These are phyloP conservation scores for Plutella xylostella DNA, from an alignment of 2,888 invertebrate species.

Conservation along the genomic window DNA sequence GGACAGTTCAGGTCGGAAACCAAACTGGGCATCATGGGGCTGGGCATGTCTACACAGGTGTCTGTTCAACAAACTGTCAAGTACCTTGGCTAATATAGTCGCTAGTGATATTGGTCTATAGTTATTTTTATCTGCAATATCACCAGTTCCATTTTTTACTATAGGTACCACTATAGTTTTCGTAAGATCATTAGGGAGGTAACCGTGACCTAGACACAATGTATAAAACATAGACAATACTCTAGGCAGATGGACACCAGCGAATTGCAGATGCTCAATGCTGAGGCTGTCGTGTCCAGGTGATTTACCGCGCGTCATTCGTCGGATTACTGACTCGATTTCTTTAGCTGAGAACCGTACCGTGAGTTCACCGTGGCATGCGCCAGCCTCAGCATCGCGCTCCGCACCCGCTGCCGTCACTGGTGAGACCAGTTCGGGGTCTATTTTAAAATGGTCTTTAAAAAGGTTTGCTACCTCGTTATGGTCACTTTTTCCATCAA, in stretches of 20 bases:
- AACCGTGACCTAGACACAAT: neutral
- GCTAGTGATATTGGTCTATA: too few relatives aligned
- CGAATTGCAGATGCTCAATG: too few relatives aligned
- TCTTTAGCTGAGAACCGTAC: neutral
- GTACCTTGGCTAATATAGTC: conserved; percentile 7
- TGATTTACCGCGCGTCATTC: neutral
- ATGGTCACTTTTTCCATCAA: neutral
- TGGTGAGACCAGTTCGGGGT: neutral
- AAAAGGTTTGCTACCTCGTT: neutral
- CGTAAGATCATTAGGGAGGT: neutral
- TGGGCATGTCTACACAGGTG: neutral
- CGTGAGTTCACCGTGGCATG: neutral
- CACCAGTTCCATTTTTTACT: neutral
- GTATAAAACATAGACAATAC: conserved; percentile 13
- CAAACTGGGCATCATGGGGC: neutral
- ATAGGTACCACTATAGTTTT: neutral
- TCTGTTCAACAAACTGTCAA: conserved; percentile 13
- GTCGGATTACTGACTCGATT: neutral
- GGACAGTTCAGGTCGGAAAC: neutral
- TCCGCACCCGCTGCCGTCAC: neutral
- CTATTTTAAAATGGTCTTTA: neutral
- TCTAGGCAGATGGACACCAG: conserved; percentile 11
- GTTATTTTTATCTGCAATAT: neutral
- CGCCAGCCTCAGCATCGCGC: neutral
- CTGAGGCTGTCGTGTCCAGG: conserved; percentile 7